A percentile compares a stretch with the other conserved stretches of the same genome.
Evolutionary conservation across 2,888 invertebrate genomes (phyloP).

Genomic region (Biston betularia): DNA sequence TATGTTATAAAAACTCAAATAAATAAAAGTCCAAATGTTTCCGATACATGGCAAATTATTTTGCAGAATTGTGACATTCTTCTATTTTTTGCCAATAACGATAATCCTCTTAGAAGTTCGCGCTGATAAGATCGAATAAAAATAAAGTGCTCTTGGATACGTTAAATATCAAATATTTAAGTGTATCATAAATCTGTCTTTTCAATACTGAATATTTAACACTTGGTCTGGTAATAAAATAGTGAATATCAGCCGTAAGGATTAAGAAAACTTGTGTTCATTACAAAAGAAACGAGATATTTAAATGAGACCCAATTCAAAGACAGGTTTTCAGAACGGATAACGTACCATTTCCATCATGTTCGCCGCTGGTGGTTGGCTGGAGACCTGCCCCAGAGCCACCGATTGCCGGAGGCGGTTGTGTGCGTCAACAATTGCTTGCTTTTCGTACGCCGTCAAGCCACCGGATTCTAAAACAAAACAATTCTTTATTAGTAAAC

Average conservation of each 20-base stretch:
- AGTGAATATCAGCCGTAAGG: conserved; percentile 39
- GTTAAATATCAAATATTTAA: conserved; percentile 44
- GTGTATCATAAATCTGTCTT: conserved; percentile 45
- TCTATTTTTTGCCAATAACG: conserved; percentile 24
- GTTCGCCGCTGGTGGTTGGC: conserved; percentile 93
- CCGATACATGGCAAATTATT: neutral
- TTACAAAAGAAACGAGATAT: conserved; percentile 22
- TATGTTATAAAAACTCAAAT: neutral
- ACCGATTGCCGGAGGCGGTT: conserved; percentile 92
- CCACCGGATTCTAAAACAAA: conserved; percentile 87
- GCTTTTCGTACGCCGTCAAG: conserved; percentile 90
- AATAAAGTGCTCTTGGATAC: conserved; percentile 39
- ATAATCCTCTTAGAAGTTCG: conserved; percentile 34
- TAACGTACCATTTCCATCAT: conserved; percentile 93
- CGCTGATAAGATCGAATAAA: conserved; percentile 35
- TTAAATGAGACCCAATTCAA: conserved; percentile 26
- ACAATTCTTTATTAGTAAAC: neutral
- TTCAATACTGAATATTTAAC: conserved; percentile 43
- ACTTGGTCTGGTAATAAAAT: conserved; percentile 49
- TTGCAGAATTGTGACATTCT: conserved; percentile 5
- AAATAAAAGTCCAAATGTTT: neutral
- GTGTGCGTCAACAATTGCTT: conserved; percentile 92
- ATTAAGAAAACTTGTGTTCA: conserved; percentile 31
- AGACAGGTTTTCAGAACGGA: conserved; percentile 19
- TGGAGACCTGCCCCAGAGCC: conserved; percentile 91